phyloP scores from a whole-genome alignment of 1,140 invertebrate genomes.

The Pseudachorutes palmiensis region DNA sequence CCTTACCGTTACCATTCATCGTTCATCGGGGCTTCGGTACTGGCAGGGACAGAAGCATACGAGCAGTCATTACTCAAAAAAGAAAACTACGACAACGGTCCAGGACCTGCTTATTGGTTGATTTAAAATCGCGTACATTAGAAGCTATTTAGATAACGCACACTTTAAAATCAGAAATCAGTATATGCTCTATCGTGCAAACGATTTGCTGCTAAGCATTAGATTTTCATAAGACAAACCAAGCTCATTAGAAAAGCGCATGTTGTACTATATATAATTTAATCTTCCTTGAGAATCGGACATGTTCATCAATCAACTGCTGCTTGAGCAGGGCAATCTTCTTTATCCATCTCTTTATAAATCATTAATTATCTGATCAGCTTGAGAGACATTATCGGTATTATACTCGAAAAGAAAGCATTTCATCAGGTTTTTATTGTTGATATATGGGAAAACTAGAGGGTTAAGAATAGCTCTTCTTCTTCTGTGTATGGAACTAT shows the following conservation, averaged over 20 bases:
- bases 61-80: conserved; percentile 42
- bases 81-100: conserved; percentile 28
- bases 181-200: not conserved
- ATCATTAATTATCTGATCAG: too few species aligned
- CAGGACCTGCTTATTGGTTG: conserved; percentile 35
- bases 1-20: conserved; percentile 54
- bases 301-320: too few species aligned
- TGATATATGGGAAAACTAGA: not conserved
- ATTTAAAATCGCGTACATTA: conserved; percentile 18
- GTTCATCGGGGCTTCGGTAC: conserved; percentile 52
- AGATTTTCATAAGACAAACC: not conserved
- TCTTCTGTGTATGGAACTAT: too few species aligned
- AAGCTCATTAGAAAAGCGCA: not conserved
- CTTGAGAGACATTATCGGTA: too few species aligned
- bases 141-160: not conserved
- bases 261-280: not conserved
- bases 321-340: too few species aligned
- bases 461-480: too few species aligned
- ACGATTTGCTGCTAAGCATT: not conserved
- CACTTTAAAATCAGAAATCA: not conserved
- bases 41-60: conserved; percentile 49
- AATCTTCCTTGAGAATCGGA: too few species aligned
- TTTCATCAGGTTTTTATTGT: too few species aligned
- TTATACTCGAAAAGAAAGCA: too few species aligned
- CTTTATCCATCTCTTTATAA: too few species aligned